Evolutionary conservation across 2,113 vertebrate species (phyloP).

Genomic region (Platichthys flesus): DNA sequence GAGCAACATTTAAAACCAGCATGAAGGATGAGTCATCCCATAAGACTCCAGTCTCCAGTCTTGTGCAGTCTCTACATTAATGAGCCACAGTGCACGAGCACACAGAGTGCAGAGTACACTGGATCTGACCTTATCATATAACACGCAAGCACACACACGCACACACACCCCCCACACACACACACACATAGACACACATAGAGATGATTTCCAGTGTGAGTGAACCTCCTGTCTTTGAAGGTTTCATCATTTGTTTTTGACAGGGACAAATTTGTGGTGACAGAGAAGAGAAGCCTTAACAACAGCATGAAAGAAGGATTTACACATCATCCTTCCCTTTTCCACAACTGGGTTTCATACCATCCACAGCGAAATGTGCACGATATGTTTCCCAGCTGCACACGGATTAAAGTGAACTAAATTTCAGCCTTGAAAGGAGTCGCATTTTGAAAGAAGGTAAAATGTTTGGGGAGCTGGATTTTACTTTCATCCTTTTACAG

Average conservation of each 20-base stretch:
- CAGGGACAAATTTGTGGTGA: no score
- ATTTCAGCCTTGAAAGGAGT: constrained; percentile 60
- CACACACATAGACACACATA: constrained; percentile 21
- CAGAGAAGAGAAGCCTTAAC: constrained; percentile 12
- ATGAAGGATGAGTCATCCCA: constrained; percentile 29
- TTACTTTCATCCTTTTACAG: constrained; percentile 39
- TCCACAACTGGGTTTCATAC: constrained; percentile 17
- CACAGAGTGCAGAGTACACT: constrained; percentile 21
- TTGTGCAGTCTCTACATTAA: constrained; percentile 3
- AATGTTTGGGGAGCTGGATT: constrained; percentile 18
- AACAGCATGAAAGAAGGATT: constrained; percentile 1
- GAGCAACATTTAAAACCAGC: constrained; percentile 13
- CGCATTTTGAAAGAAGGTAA: constrained; percentile 44
- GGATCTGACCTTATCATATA: constrained; percentile 27
- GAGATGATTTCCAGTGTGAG: constrained; percentile 2
- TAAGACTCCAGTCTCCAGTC: constrained; percentile 8
- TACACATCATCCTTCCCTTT: constrained; percentile 27
- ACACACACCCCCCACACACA: constrained; percentile 1
- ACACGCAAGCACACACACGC: constrained; percentile 16
- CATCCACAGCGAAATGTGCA: constrained; percentile 43
- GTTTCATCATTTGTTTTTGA: no score
- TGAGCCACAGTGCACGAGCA: constrained; percentile 39
- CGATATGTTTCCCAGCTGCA: constrained; percentile 36
- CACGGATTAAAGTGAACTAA: constrained; percentile 62
- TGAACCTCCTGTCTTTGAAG: neutral